Conservation (phyloP, 2,113 vertebrate genomes). For the Romanogobio albipinnatus region DNA sequence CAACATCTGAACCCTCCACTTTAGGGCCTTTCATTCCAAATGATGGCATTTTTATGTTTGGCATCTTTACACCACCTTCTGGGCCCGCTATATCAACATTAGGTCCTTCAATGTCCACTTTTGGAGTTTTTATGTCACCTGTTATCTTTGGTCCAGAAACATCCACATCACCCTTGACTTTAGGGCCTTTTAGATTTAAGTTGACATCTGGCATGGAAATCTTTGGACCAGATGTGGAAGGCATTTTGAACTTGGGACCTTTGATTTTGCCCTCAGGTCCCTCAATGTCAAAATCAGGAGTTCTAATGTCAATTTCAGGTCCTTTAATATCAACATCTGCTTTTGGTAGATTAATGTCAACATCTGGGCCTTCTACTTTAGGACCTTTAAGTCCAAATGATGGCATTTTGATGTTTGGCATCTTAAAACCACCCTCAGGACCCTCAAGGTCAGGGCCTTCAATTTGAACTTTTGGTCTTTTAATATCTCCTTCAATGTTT, state of each 20-base stretch:
- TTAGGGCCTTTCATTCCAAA: slow-evolving; percentile 31
- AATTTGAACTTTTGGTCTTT: slow-evolving; percentile 50
- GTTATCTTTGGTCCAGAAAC: neutral
- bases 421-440: slow-evolving; percentile 43
- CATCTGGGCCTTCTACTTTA: neutral
- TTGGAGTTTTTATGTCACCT: neutral
- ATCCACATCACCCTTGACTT: slow-evolving; percentile 26
- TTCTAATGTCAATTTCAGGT: slow-evolving; percentile 64
- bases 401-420: slow-evolving; percentile 52
- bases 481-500: slow-evolving; percentile 41
- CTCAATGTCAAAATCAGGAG: slow-evolving; percentile 59
- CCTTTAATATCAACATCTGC: slow-evolving; percentile 66
- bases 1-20: slow-evolving; percentile 60
- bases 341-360: slow-evolving; percentile 53
- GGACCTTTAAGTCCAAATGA: neutral
- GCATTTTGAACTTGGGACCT: slow-evolving; percentile 68
- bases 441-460: slow-evolving; percentile 41
- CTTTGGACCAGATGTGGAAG: slow-evolving; percentile 55
- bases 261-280: slow-evolving; percentile 43
- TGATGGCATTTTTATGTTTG: slow-evolving; percentile 5
- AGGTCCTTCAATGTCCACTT: slow-evolving; percentile 8
- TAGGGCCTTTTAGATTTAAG: slow-evolving; percentile 44
- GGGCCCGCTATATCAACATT: neutral
- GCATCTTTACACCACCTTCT: neutral
- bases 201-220: slow-evolving; percentile 69